A percentile compares a stretch with the other conserved stretches of the same genome.
Conservation (phyloP, 2,888 invertebrate genomes). For the Spilarctia lutea region DNA sequence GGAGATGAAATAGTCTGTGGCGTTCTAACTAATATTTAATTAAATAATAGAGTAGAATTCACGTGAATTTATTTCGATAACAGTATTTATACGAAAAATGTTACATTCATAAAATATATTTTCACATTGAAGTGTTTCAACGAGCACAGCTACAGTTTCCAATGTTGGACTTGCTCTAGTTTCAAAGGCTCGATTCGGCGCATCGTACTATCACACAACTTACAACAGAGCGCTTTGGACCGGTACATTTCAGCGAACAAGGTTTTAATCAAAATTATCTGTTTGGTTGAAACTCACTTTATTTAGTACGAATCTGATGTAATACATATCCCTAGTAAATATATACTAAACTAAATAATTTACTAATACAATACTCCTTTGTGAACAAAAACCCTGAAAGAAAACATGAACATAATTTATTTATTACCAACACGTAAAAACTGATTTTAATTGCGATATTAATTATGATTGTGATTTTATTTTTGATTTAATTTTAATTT, state of each 20-base stretch:
- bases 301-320: background rate
- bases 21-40: background rate
- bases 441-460: too few relatives aligned
- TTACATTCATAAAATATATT: background rate
- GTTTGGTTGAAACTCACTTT: background rate
- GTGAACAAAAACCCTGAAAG: background rate
- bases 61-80: background rate
- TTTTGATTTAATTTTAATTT: too few relatives aligned
- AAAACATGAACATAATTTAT: background rate
- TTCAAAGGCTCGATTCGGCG: slow-evolving; percentile 8
- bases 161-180: slow-evolving; percentile 12
- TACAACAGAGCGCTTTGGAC: slow-evolving; percentile 3
- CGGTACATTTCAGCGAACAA: slow-evolving; percentile 1
- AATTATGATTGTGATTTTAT: too few relatives aligned
- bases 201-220: slow-evolving; percentile 4
- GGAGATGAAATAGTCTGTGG: background rate
- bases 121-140: background rate
- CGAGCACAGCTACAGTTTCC: slow-evolving; percentile 3
- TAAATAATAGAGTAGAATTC: background rate
- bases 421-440: background rate
- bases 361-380: background rate
- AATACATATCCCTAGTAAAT: background rate
- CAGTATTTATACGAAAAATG: background rate
- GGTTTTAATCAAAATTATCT: background rate
- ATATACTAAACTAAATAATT: background rate